Base-by-base conservation (phyloP, 2,113 vertebrate species). In the Hippopotamus amphibius region DNA sequence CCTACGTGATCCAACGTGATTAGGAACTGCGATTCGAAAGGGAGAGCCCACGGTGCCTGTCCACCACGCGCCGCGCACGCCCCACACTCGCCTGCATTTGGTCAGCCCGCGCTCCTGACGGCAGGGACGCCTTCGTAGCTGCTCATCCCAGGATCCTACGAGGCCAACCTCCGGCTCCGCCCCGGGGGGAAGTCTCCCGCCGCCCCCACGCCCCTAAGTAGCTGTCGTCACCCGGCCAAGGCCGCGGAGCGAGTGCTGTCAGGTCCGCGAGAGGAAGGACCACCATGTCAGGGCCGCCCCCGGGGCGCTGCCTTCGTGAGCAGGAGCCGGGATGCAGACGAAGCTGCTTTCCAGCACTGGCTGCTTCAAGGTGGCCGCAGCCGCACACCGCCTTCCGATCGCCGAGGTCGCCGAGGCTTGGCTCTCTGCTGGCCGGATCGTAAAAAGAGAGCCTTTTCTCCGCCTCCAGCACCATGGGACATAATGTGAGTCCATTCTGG, bases 281-380 rank as follows among this genome's bases (percentile, higher is more conserved):
- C 77, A 57, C 53, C 3, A 1, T 15, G 11, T 83, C 48, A 53
- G 72, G 41, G 65, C 15, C 3, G 16, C 11, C 26, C 9, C 28
- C 7, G n/a, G 19, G 10, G 10, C 43, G 41, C 21, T 11, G 10
- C 55, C 94, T 76, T 11, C 5, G 0, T 0, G 7, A 69, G 71
- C 37, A 21, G 0, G 1, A 37, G 53, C 21, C 21, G 1, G 21
- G 21, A 66, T 5, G 11, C 48, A 0, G 5, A 57, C 9, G 1
- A 46, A 87, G 57, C 37, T 16, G 69, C 69, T 94, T 66, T 21
- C 19, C 71, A 10, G 55, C 11, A 59, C 37, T 0, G 2, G 65
- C 59, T n/a, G 71, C 30, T 85, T 66, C 66, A n/a, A 4, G 0
- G 26, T 14, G 12, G 33, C 5, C 72, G 22, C 24, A 19, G 43